Conservation (phyloP, 1,140 invertebrate genomes). For the Antheraea pernyi region DNA sequence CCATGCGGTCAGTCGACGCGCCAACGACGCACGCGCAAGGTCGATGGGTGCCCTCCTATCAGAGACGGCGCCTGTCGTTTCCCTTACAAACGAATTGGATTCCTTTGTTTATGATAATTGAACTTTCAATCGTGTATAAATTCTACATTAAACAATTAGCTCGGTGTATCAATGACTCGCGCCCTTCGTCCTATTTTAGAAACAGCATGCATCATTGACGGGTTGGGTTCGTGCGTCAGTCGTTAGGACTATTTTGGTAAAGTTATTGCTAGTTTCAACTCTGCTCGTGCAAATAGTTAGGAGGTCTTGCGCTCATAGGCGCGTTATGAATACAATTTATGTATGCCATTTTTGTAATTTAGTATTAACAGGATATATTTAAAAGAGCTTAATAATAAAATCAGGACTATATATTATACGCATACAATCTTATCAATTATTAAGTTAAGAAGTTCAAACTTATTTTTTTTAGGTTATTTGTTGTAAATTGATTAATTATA, state of each 20-base stretch:
- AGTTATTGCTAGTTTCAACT: constrained; percentile 26
- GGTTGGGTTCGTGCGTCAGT: constrained; percentile 48
- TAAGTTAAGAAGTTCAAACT: too few species aligned
- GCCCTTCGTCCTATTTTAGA: constrained; percentile 58
- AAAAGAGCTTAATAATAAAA: too few species aligned
- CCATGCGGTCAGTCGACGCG: constrained; percentile 29
- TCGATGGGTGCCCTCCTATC: constrained; percentile 67
- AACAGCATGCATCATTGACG: constrained; percentile 50
- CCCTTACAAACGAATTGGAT: constrained; percentile 39
- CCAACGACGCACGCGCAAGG: constrained; percentile 65
- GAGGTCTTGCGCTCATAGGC: background rate
- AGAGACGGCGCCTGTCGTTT: constrained; percentile 43
- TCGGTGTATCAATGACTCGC: constrained; percentile 50
- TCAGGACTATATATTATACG: too few species aligned
- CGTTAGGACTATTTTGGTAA: constrained; percentile 35
- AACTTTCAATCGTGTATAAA: constrained; percentile 33
- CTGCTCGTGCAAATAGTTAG: constrained; percentile 11
- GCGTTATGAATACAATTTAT: background rate
- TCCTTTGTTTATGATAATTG: constrained; percentile 37
- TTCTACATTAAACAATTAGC: constrained; percentile 43
- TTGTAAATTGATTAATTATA: too few species aligned
- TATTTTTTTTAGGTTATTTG: too few species aligned
- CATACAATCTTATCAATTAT: too few species aligned
- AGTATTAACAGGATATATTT: too few species aligned
- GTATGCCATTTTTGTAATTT: background rate